Evolutionary conservation across 2,888 invertebrate species (phyloP).

Genomic region (Pomacea canaliculata): DNA sequence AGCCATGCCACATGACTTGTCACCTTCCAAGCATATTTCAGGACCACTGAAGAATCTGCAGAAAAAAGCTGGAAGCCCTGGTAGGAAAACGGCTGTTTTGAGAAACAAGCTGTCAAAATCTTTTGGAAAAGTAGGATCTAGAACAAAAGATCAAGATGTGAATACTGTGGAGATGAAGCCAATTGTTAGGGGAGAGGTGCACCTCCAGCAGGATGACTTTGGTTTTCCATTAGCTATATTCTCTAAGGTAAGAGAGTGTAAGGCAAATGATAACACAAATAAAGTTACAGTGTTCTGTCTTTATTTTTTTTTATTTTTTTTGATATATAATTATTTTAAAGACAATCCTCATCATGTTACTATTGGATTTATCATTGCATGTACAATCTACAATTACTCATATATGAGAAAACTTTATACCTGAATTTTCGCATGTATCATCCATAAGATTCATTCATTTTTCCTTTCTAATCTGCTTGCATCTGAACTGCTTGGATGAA

Average conservation of each 20-base stretch:
- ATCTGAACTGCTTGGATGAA: no score
- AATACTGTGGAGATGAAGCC: slow-evolving; percentile 15
- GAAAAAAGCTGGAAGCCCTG: slow-evolving; percentile 31
- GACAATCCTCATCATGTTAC: no score
- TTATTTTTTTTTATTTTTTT: no score
- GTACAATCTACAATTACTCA: no score
- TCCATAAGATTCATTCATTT: no score
- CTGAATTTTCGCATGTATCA: no score
- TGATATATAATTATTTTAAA: no score
- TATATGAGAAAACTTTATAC: no score
- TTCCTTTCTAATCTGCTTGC: no score
- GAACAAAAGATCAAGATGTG: slow-evolving; percentile 31
- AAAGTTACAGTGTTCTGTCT: no score
- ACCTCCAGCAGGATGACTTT: slow-evolving; percentile 75
- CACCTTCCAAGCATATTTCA: slow-evolving; percentile 9
- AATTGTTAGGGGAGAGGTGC: slow-evolving; percentile 29
- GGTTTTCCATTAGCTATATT: slow-evolving; percentile 91
- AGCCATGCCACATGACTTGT: neutral
- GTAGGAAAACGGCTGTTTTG: slow-evolving; percentile 44
- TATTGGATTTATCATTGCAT: no score
- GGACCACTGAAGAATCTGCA: slow-evolving; percentile 14
- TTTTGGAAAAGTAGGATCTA: slow-evolving; percentile 38
- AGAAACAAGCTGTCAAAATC: slow-evolving; percentile 53
- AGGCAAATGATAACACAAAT: neutral
- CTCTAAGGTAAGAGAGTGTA: slow-evolving; percentile 75